phyloP scores from a whole-genome alignment of 2,797 vertebrate species.

The Tympanoctomys barrerae region DNA sequence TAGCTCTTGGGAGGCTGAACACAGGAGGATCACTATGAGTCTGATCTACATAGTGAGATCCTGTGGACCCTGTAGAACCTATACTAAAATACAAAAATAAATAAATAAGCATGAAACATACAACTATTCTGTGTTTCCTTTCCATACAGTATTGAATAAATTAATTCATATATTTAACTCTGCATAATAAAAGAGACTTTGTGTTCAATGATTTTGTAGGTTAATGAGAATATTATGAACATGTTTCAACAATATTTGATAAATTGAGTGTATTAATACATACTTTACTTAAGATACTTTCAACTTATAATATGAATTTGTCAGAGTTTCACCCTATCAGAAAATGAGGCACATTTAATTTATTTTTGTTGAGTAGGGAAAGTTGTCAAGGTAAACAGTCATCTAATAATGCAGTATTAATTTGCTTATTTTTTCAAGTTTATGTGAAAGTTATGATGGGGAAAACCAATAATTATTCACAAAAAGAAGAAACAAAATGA shows the following conservation, averaged over 20 bases:
- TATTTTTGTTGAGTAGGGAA: background rate
- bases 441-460: background rate
- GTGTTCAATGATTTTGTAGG: background rate
- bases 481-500: background rate
- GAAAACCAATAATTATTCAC: background rate
- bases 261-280: background rate
- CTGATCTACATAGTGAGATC: too few relatives aligned
- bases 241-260: background rate
- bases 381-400: background rate
- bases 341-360: background rate
- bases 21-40: too few relatives aligned
- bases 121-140: background rate
- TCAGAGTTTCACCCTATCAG: background rate
- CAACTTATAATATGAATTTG: too few relatives aligned
- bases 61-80: too few relatives aligned
- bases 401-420: background rate
- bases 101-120: too few relatives aligned
- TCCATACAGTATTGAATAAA: background rate
- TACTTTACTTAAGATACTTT: background rate
- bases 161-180: background rate
- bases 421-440: background rate
- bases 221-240: background rate
- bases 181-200: background rate
- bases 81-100: too few relatives aligned
- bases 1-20: too few relatives aligned